phyloP scores from a whole-genome alignment of 2,797 vertebrate species.

The Orestias chungarensis region DNA sequence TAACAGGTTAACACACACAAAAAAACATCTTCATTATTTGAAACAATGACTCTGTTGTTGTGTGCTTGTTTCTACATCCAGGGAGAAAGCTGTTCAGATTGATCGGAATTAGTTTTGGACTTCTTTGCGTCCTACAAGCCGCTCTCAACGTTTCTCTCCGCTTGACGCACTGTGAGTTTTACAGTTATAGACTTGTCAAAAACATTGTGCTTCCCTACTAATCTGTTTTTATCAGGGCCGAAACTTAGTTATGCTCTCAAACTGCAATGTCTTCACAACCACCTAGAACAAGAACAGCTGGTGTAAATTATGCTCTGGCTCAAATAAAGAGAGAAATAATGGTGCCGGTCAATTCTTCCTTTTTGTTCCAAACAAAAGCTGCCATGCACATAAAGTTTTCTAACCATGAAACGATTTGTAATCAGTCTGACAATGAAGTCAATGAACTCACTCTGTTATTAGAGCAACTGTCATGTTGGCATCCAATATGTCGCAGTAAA shows the following conservation, averaged over 20 bases:
- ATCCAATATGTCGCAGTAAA: background rate
- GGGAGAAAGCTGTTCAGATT: background rate
- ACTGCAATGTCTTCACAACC: background rate
- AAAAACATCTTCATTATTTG: background rate
- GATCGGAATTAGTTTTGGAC: slow-evolving; percentile 12
- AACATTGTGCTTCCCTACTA: background rate
- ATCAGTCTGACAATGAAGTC: background rate
- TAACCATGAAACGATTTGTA: background rate
- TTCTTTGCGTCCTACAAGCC: slow-evolving; percentile 19
- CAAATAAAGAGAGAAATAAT: background rate
- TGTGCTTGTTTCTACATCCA: background rate
- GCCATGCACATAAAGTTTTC: background rate
- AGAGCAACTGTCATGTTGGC: background rate
- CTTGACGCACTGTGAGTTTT: slow-evolving; percentile 10
- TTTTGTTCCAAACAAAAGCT: background rate
- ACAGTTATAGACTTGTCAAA: background rate
- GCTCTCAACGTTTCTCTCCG: slow-evolving; percentile 8
- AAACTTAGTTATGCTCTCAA: background rate
- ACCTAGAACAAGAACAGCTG: background rate
- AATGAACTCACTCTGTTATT: background rate
- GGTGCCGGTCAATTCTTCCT: background rate
- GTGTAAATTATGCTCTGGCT: background rate
- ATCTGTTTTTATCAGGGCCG: background rate
- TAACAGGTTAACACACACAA: background rate
- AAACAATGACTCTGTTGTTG: background rate